A percentile compares a stretch with the other conserved stretches of the same genome.
These are phyloP conservation scores for Yponomeuta malinellus DNA, from an alignment of 2,888 invertebrate species.

Conservation along the genomic window DNA sequence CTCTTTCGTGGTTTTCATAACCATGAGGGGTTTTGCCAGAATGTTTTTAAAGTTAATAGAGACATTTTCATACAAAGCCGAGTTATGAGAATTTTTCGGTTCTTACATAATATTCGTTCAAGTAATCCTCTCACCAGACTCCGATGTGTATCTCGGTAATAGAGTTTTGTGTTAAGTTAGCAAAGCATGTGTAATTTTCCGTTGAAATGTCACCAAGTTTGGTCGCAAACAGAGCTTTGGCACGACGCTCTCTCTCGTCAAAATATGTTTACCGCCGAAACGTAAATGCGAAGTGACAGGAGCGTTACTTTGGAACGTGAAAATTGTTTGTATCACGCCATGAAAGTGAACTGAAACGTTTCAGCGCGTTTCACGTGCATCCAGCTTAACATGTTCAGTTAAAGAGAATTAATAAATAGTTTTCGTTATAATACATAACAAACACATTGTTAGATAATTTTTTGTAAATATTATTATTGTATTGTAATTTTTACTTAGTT, in stretches of 20 bases:
- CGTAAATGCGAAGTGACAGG: conserved; percentile 2
- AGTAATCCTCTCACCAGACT: neutral
- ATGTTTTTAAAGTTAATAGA: too few species aligned
- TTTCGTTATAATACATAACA: too few species aligned
- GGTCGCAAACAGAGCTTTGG: conserved; percentile 1
- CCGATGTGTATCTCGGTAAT: neutral
- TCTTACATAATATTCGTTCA: neutral
- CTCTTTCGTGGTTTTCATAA: too few species aligned
- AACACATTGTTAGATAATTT: too few species aligned
- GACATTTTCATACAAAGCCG: too few species aligned
- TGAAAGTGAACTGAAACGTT: too few species aligned
- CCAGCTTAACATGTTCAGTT: too few species aligned
- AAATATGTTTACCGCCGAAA: conserved; percentile 4
- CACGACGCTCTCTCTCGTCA: conserved; percentile 1
- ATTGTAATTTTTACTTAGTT: too few species aligned
- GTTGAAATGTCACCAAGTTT: neutral
- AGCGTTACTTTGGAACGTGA: neutral
- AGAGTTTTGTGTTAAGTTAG: neutral
- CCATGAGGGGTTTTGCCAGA: too few species aligned
- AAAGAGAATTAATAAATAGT: too few species aligned
- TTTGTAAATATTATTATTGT: too few species aligned
- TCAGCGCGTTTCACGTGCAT: too few species aligned
- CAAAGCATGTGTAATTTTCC: neutral
- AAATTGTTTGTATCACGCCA: neutral
- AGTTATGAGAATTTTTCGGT: neutral